Evolutionary conservation across 2,113 vertebrate genomes (phyloP), one percentile per base, ranked within the genome.

Genomic region (Tachuris rubrigastra): DNA sequence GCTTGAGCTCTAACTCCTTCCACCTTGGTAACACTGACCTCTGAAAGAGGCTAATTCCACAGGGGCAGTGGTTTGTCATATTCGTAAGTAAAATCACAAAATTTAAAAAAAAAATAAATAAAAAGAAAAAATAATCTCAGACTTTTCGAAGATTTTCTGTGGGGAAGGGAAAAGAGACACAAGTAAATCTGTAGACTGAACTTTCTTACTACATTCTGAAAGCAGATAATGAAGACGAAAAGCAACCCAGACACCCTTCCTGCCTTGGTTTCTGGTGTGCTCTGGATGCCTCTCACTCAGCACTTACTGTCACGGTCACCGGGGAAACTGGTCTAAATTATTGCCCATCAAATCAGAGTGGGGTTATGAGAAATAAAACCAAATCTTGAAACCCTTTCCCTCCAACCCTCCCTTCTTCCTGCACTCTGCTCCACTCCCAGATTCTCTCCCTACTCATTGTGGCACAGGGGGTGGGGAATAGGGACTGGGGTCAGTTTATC

Each of bases 401-500:
- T 75, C 24, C 39, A 60, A 25, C 20, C 9, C 2, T 27, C 8
- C 24, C 8, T 68, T 55, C n/a, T 22, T 76, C 21, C 47, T 0
- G 0, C 8, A 27, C 11, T 47, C 39, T 67, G 9, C 16, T 69
- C 60, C n/a, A 30, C 8, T 41, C 11, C 8, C 14, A 33, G n/a
- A 46, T n/a, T 44, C 68, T 24, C 35, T 37, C 10, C 18, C 25
- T 41, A 25, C 60, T 62, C 18, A 8, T 28, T 8, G 37, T 39
- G 27, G 25, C 37, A 20, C 17, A 37, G 59, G 24, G 37, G 11
- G 28, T 37, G 33, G 55, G 21, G 33, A 58, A n/a, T 59, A 27
- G 60, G 60, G 10, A 18, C 35, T 37, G 35, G 10, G 55, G 23
- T 37, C 58, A 60, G 58, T 60, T 59, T 22, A 59, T 35, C 33